Percentiles rank a stretch among this genome's conserved stretches.
These are phyloP conservation scores for Haliclona indistincta DNA, from an alignment of 37 sponge, comb jelly and placozoan species.

Conservation along the genomic window DNA sequence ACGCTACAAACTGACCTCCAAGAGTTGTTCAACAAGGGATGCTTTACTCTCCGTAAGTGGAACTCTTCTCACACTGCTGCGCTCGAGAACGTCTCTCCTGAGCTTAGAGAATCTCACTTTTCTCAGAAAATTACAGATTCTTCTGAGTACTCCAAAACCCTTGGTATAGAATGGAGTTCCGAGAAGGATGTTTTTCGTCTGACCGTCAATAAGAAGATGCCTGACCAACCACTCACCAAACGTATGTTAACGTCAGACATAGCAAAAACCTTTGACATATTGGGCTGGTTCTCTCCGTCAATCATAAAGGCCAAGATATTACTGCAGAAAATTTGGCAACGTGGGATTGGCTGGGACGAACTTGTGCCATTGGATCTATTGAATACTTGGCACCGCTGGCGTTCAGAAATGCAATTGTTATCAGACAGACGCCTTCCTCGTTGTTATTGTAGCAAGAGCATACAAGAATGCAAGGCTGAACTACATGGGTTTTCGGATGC, in stretches of 20 bases:
- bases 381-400: constrained; percentile 4
- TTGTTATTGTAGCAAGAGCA: not conserved
- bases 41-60: constrained; percentile 12
- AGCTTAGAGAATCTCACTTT: constrained; percentile 4
- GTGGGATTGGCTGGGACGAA: constrained; percentile 20
- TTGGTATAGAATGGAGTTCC: constrained; percentile 32
- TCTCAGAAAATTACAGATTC: not conserved
- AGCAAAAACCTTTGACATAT: constrained; percentile 27
- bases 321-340: no score
- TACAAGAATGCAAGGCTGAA: not conserved
- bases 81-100: not conserved
- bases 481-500: constrained; percentile 32
- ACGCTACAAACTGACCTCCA: not conserved
- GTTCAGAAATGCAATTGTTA: not conserved
- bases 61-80: not conserved
- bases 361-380: not conserved
- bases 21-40: not conserved
- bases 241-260: constrained; percentile 18
- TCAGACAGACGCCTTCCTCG: constrained; percentile 7
- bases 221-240: constrained; percentile 8
- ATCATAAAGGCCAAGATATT: no score
- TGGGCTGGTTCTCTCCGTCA: constrained; percentile 21
- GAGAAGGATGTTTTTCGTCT: no score
- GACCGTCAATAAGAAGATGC: not conserved
- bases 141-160: constrained; percentile 11